A percentile compares a stretch with the other conserved stretches of the same genome.
Conservation (phyloP, 2,888 invertebrate genomes). For the Portevinia maculata region DNA sequence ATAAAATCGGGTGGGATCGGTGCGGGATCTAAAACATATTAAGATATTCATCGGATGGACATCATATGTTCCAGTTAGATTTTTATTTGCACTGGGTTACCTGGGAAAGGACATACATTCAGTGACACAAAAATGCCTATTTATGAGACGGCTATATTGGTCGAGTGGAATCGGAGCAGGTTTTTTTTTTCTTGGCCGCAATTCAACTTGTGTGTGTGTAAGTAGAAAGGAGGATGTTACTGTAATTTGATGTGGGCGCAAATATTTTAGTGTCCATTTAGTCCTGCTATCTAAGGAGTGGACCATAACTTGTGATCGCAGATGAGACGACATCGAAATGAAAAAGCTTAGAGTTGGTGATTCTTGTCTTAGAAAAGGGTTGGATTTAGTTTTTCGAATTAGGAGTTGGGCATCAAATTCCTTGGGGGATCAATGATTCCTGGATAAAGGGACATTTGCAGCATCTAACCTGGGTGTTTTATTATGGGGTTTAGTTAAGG, state of each 20-base stretch:
- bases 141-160: conserved; percentile 65
- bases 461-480: conserved; percentile 71
- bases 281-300: conserved; percentile 81
- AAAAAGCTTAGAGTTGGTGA: conserved; percentile 46
- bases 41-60: conserved; percentile 74
- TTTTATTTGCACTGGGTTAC: conserved; percentile 68
- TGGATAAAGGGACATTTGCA: conserved; percentile 68
- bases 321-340: conserved; percentile 77
- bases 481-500: conserved; percentile 65
- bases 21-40: conserved; percentile 73
- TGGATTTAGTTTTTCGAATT: conserved; percentile 41
- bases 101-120: conserved; percentile 60
- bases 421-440: conserved; percentile 52
- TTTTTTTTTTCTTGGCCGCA: conserved; percentile 26
- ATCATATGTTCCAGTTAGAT: conserved; percentile 74
- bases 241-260: conserved; percentile 74
- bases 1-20: conserved; percentile 62
- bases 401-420: conserved; percentile 16
- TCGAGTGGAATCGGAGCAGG: conserved; percentile 54
- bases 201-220: conserved; percentile 16
- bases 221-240: conserved; percentile 7
- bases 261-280: conserved; percentile 82
- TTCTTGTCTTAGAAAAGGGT: conserved; percentile 55
- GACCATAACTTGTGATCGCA: conserved; percentile 82
- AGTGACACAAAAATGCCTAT: conserved; percentile 74